phyloP scores from a whole-genome alignment of 2,113 vertebrate genomes.

The Cheilinus undulatus region DNA sequence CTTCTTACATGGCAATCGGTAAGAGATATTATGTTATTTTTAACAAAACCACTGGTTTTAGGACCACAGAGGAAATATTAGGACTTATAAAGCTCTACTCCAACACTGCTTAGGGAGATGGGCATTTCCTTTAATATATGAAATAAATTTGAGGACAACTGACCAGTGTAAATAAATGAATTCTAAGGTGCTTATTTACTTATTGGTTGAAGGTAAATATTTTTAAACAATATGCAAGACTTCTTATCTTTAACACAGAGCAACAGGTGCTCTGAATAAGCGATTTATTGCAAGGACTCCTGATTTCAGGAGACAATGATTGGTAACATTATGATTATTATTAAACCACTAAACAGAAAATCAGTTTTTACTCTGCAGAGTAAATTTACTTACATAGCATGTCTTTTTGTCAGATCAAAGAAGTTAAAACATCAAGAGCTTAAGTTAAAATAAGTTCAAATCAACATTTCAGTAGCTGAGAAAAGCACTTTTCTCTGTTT shows the following conservation, averaged over 20 bases:
- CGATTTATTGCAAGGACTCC: no score
- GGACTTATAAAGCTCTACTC: neutral
- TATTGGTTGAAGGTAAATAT: no score
- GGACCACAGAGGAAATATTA: neutral
- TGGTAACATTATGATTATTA: neutral
- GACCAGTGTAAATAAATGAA: neutral
- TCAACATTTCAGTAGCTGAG: conserved; percentile 20
- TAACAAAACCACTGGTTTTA: neutral
- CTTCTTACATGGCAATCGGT: neutral
- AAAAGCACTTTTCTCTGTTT: conserved; percentile 18
- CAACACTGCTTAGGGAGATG: neutral
- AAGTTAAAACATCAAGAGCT: neutral
- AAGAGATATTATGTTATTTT: neutral
- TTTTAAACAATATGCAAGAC: neutral
- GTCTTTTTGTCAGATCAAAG: neutral
- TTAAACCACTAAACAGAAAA: neutral
- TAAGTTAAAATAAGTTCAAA: neutral
- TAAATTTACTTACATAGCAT: conserved; percentile 4
- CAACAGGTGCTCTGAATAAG: neutral
- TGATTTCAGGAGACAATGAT: no score
- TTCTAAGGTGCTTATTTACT: neutral
- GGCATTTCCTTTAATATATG: neutral
- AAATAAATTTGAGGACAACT: neutral
- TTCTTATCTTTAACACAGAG: neutral
- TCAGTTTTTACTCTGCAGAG: neutral